Conservation (phyloP, 2,113 vertebrate species). For the Aegithalos caudatus region DNA sequence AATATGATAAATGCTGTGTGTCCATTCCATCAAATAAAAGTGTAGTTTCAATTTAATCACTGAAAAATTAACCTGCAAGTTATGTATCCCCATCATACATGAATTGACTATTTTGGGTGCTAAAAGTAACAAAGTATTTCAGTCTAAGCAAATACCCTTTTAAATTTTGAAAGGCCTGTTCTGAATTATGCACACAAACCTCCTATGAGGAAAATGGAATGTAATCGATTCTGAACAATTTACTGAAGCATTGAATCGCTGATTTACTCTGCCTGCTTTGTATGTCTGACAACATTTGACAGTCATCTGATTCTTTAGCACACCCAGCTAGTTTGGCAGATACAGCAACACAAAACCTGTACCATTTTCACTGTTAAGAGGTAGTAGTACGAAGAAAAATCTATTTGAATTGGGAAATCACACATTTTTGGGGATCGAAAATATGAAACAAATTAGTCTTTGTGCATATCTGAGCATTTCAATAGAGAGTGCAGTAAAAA, state of each 20-base stretch:
- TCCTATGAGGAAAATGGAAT: neutral
- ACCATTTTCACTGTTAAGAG: neutral
- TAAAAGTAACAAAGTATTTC: neutral
- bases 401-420: neutral
- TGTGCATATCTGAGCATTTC: neutral
- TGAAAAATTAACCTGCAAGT: neutral
- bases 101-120: neutral
- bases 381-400: neutral
- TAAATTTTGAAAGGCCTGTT: neutral
- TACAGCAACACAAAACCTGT: neutral
- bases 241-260: neutral
- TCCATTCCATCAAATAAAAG: neutral
- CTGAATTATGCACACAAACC: neutral
- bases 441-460: neutral
- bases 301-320: neutral
- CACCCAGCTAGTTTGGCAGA: neutral
- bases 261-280: neutral
- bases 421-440: neutral
- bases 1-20: neutral
- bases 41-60: neutral
- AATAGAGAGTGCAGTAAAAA: neutral
- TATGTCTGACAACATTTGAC: neutral
- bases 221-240: neutral
- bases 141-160: neutral
- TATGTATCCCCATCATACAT: neutral